Evolutionary conservation across 2,797 vertebrate genomes (phyloP).

Genomic region (Telmatherina bonti): DNA sequence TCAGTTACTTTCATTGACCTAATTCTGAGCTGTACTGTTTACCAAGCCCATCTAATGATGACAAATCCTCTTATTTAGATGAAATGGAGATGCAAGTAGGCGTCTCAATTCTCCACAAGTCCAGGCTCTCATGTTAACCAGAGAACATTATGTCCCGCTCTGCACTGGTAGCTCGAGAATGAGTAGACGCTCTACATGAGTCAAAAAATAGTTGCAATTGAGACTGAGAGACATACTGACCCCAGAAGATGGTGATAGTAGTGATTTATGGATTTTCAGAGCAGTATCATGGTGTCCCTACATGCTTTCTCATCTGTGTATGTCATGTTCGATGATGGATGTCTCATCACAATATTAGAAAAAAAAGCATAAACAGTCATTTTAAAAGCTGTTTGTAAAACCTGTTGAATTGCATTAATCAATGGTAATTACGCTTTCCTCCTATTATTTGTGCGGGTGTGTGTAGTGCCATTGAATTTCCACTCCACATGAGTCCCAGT

Average conservation of each 20-base stretch:
- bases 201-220: conserved; percentile 54
- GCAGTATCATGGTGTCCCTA: conserved; percentile 8
- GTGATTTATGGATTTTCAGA: conserved; percentile 24
- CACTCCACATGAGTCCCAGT: conserved; percentile 50
- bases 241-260: conserved; percentile 15
- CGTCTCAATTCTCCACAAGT: conserved; percentile 28
- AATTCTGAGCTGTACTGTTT: conserved; percentile 13
- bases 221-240: conserved; percentile 49
- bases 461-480: conserved; percentile 42
- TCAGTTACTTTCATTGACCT: conserved; percentile 32
- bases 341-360: conserved; percentile 7
- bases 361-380: conserved; percentile 5
- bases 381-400: conserved; percentile 31
- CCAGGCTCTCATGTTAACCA: conserved; percentile 37
- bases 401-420: conserved; percentile 40
- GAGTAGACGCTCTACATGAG: conserved; percentile 57
- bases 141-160: conserved; percentile 55
- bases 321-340: conserved; percentile 36
- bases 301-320: background rate
- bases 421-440: conserved; percentile 40
- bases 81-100: conserved; percentile 20
- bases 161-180: conserved; percentile 29
- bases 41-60: conserved; percentile 13
- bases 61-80: conserved; percentile 42
- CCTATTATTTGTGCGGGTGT: conserved; percentile 18